Evolutionary conservation across 2,113 vertebrate species (phyloP), one percentile per base, ranked within the genome.

Genomic region (Rhombomys opimus): DNA sequence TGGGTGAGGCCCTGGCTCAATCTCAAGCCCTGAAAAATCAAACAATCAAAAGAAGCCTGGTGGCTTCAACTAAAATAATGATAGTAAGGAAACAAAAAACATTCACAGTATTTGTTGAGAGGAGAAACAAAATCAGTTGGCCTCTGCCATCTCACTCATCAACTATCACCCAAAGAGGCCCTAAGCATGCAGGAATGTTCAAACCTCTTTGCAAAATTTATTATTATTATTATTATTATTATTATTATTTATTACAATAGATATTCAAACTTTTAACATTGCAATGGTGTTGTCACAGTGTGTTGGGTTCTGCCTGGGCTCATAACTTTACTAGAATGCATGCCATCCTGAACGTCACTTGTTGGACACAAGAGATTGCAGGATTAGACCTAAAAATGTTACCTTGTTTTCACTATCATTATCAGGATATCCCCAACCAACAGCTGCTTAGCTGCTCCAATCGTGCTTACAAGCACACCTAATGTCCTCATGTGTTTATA

Each of bases 11-110:
- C 32, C 46, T 52, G 41, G 38, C 20, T 80, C 23, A 54, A 68
- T 38, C 22, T 13, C 32, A 3, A 67, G 32, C 57, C 63, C 38
- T 27, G 38, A 25, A 35, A 59, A 59, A 38, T 38, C 38, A 87
- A 57, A 32, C 7, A 18, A n/a, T 85, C 61, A 76, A 80, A 85
- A 59, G 63, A 32, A 84, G 50, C 2, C 54, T 73, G 14, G 63
- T 65, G 27, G n/a, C 50, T 88, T 93, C 90, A 84, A 75, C 52
- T 85, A 76, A 90, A 93, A 35, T 77, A 35, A 90, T 25, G 18
- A 9, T 9, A 54, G 17, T 82, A 87, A 89, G 67, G 20, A 90
- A 68, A 30, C 6, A 50, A 93, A 50, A 93, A 95, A 92, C 22
- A 89, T 90, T 89, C 41, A 61, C 80, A 35, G 87, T 72, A 13